Conservation (phyloP, 2,888 invertebrate genomes). For the Tortrix viridana region DNA sequence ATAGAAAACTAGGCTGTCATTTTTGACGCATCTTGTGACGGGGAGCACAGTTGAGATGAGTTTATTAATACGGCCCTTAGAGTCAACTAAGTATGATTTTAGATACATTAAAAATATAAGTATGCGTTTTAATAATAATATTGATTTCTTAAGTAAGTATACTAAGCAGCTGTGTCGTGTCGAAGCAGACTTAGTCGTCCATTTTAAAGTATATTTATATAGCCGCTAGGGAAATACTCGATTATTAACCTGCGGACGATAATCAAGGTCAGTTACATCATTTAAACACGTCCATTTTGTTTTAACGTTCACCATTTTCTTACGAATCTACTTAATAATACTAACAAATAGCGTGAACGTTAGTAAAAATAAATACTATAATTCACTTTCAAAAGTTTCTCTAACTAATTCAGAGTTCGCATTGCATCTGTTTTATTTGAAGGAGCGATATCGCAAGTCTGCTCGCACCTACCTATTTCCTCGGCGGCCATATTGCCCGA, state of each 20-base stretch:
- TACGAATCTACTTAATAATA: neutral
- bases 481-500: constrained; percentile 69
- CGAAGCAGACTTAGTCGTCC: constrained; percentile 8
- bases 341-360: no score
- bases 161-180: no score
- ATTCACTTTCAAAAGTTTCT: no score
- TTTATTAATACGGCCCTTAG: no score
- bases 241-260: constrained; percentile 27
- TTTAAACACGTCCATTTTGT: constrained; percentile 21
- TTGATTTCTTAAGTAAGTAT: no score
- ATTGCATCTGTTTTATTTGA: constrained; percentile 66
- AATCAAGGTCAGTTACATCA: constrained; percentile 28
- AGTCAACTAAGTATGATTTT: no score
- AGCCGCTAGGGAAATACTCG: constrained; percentile 17
- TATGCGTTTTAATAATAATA: no score
- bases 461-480: constrained; percentile 71
- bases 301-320: constrained; percentile 14
- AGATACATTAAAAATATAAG: no score
- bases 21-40: no score
- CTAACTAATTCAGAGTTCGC: constrained; percentile 1
- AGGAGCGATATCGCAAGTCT: constrained; percentile 68
- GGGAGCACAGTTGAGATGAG: no score
- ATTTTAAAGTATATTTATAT: constrained; percentile 8
- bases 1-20: no score
- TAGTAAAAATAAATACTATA: no score